Base-by-base conservation (phyloP, 92 coral and sea anemone species). In the Chrysogorgia sp. region DNA sequence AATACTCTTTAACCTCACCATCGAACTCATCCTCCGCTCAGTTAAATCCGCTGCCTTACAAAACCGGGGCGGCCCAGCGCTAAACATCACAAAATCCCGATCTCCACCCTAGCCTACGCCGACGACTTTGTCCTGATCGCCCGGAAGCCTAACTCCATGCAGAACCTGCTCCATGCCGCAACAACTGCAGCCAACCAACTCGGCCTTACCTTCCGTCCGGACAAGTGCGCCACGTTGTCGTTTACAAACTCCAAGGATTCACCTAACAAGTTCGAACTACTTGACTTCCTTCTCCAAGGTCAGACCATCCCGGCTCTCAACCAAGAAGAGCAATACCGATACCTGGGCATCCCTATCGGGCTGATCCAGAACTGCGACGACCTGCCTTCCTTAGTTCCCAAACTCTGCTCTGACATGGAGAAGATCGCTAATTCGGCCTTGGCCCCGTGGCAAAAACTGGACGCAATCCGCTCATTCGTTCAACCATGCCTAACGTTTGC, bases 391-490 rank as follows among this genome's bases (percentile, higher is more conserved):
- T 53, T 59, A 17, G 49, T 52, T 21, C 23, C 19, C 6, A 55
- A 71, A 19, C 43, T 71, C 29, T 47, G n/a, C 63, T 20, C 10
- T 23, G 78, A 71, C 63, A 25, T 50, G 41, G 62, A 34, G 33
- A 58, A 55, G 29, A 71, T 71, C 21, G 22, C 40, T 10, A 30
- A 59, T 31, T 75, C 81, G 23, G 52, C 57, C 4, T 68, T 75
- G 8, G 40, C 81, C 12, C 81, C 81, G 24, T 75, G 81, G 68
- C 81, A 75, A 52, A 75, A 75, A 47, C 41, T 75, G n/a, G 75
- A 68, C 34, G 79, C 79, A 32, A 72, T 72, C 40, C 32, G 79
- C 32, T 48, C 79, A 13, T 72, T 75, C 69, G 34, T 75, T 33
- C 81, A 75, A 59, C 81, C 81, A 0, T 60, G 68, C 0, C 34